These are phyloP conservation scores for Pseudorectes ferrugineus DNA, from an alignment of 2,113 vertebrate species.

Conservation along the genomic window DNA sequence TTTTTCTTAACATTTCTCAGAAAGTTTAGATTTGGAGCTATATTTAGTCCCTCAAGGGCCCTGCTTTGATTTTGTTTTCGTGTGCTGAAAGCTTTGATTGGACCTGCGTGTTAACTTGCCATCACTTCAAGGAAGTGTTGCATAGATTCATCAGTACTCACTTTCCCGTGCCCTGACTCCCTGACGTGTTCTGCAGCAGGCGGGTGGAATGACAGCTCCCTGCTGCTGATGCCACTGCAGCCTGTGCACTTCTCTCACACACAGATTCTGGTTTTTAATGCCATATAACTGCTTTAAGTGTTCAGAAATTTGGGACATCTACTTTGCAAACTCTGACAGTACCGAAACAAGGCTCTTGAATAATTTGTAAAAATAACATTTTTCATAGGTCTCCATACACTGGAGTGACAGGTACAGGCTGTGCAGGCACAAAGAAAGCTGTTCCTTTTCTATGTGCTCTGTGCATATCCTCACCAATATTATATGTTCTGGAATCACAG, in stretches of 20 bases:
- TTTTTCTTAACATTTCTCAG: background rate
- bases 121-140: conserved; percentile 22
- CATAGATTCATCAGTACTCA: conserved; percentile 6
- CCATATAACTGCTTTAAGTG: background rate
- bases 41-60: conserved; percentile 1
- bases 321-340: background rate
- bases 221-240: background rate
- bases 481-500: background rate
- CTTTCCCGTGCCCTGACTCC: background rate
- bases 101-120: conserved; percentile 6
- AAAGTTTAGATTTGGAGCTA: background rate
- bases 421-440: background rate
- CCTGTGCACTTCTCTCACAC: background rate
- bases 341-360: background rate
- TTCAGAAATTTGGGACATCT: background rate
- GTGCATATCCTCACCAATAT: background rate
- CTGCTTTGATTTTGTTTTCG: conserved; percentile 29
- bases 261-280: background rate
- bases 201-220: background rate
- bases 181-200: background rate
- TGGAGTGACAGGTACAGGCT: background rate
- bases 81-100: conserved; percentile 10
- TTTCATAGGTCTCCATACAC: background rate
- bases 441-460: background rate
- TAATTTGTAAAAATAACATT: background rate